Evolutionary conservation across 2,888 invertebrate species (phyloP).

Genomic region (Ischnura elegans): DNA sequence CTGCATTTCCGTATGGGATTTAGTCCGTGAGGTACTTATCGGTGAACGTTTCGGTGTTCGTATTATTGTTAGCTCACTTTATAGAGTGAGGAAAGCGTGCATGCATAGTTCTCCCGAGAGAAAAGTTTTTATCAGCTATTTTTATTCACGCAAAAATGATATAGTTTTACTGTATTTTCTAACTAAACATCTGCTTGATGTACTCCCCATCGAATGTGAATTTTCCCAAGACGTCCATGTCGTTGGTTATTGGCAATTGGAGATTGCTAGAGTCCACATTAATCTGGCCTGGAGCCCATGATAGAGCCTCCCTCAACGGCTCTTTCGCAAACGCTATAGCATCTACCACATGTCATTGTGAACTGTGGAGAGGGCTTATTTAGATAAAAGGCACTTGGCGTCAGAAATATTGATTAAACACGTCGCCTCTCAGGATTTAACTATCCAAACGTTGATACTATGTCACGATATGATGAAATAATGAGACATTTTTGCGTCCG

Average conservation of each 20-base stretch:
- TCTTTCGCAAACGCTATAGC: neutral
- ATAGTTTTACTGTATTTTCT: neutral
- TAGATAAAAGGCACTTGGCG: neutral
- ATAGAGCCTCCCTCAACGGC: neutral
- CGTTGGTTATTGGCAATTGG: neutral
- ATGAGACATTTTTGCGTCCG: too few species aligned
- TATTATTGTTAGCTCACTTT: neutral
- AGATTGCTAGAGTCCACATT: neutral
- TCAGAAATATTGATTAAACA: neutral
- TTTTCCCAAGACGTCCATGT: neutral
- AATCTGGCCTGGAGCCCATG: neutral
- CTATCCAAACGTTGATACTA: too few species aligned
- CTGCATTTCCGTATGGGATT: neutral
- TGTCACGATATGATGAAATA: too few species aligned
- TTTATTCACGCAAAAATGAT: neutral
- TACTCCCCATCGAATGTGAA: neutral
- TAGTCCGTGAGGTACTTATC: constrained; percentile 21
- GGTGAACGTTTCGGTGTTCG: neutral
- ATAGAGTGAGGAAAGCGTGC: neutral
- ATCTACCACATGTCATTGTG: neutral
- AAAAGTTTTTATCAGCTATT: neutral
- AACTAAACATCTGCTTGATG: neutral
- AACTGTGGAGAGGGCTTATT: neutral
- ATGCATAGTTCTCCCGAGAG: neutral
- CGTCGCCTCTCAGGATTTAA: too few species aligned